These are phyloP conservation scores for Fopius arisanus DNA, from an alignment of 1,140 invertebrate genomes.

Conservation along the genomic window DNA sequence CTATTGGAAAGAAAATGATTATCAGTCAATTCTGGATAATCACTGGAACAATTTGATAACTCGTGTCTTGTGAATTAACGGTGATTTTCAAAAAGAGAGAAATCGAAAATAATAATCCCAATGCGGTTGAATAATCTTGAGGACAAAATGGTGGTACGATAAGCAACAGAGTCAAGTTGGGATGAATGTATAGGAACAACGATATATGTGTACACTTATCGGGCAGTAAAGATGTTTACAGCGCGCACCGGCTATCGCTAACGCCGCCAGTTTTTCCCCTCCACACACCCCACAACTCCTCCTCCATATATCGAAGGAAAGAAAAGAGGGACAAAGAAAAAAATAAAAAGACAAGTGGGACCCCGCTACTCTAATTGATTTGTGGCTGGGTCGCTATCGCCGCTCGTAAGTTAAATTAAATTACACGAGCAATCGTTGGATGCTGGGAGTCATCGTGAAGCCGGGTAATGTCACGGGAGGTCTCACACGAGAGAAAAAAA, in stretches of 20 bases:
- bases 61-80: too few species aligned
- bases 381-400: slow-evolving; percentile 46
- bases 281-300: neutral
- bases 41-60: too few species aligned
- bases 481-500: neutral
- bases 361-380: slow-evolving; percentile 58
- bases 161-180: slow-evolving; percentile 25
- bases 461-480: slow-evolving; percentile 28
- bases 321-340: neutral
- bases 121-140: slow-evolving; percentile 49
- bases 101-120: slow-evolving; percentile 35
- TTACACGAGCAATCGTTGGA: slow-evolving; percentile 47
- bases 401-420: slow-evolving; percentile 61
- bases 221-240: slow-evolving; percentile 62
- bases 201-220: slow-evolving; percentile 48
- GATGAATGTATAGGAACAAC: slow-evolving; percentile 25
- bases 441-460: neutral
- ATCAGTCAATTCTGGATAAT: too few species aligned
- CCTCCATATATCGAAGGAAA: neutral
- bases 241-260: slow-evolving; percentile 50
- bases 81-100: neutral
- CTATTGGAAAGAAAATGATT: too few species aligned
- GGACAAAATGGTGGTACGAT: slow-evolving; percentile 53
- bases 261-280: slow-evolving; percentile 32
- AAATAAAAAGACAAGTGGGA: slow-evolving; percentile 1